Evolutionary conservation across 1,140 invertebrate species (phyloP).

Genomic region (Ceratoteleas bidentatus): DNA sequence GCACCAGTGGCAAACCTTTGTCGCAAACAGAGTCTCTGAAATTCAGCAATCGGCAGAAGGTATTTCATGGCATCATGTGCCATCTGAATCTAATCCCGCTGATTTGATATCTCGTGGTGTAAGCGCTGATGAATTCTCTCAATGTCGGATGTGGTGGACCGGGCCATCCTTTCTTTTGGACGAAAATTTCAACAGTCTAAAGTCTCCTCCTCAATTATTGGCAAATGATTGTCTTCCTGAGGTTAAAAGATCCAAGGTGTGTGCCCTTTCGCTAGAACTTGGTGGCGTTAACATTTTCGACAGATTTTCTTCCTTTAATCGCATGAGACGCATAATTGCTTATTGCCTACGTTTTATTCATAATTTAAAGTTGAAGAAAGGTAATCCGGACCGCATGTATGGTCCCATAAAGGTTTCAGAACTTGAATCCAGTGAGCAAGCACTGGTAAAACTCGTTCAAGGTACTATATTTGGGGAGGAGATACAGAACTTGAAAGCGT

Average conservation of each 20-base stretch:
- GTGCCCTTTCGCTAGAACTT: background rate
- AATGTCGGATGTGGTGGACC: slow-evolving; percentile 11
- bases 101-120: slow-evolving; percentile 12
- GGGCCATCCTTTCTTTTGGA: background rate
- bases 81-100: background rate
- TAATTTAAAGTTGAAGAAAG: background rate
- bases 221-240: background rate
- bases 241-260: slow-evolving; percentile 2
- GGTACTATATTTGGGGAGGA: background rate
- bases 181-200: background rate
- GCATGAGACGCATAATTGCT: background rate
- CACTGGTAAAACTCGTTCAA: slow-evolving; percentile 1
- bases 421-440: background rate
- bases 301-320: slow-evolving; percentile 8
- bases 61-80: slow-evolving; percentile 1
- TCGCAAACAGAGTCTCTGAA: slow-evolving; percentile 51
- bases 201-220: background rate
- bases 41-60: slow-evolving; percentile 22
- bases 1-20: slow-evolving; percentile 51
- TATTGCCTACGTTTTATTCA: slow-evolving; percentile 9
- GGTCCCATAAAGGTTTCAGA: slow-evolving; percentile 8
- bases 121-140: background rate
- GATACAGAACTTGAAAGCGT: background rate
- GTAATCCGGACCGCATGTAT: background rate
- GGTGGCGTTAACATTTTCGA: slow-evolving; percentile 1